Evolutionary conservation across 2,888 invertebrate species (phyloP).

Genomic region (Anagyrus pseudococci): DNA sequence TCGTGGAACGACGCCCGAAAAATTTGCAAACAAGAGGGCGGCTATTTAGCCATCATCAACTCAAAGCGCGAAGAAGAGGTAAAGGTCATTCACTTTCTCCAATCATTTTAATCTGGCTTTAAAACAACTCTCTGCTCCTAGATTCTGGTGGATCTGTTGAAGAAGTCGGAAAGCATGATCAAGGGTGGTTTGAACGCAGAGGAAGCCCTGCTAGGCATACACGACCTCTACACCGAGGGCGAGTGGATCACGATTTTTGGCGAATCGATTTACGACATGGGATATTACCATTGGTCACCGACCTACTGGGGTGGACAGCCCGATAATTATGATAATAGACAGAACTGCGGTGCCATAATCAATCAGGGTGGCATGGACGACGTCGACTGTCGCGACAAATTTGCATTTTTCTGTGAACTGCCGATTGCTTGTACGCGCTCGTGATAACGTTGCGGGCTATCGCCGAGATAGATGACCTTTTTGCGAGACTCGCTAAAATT

Average conservation of each 20-base stretch:
- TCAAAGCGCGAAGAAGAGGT: conserved; percentile 1
- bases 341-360: conserved; percentile 45
- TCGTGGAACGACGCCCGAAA: conserved; percentile 10
- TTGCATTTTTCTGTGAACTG: conserved; percentile 47
- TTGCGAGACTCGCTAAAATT: no score
- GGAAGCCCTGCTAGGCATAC: conserved; percentile 46
- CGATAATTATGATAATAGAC: conserved; percentile 44
- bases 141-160: conserved; percentile 44
- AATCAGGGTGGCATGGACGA: conserved; percentile 45
- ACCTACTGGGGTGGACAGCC: conserved; percentile 45
- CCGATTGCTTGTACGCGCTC: conserved; percentile 22
- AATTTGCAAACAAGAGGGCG: conserved; percentile 2
- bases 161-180: conserved; percentile 36
- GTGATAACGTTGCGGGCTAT: no score
- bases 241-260: conserved; percentile 47
- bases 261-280: conserved; percentile 43
- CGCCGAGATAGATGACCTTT: no score
- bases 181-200: conserved; percentile 42
- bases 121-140: conserved; percentile 19
- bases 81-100: background rate
- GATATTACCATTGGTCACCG: conserved; percentile 46
- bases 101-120: background rate
- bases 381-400: conserved; percentile 43
- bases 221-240: conserved; percentile 45
- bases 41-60: conserved; percentile 3